A percentile compares a stretch with the other conserved stretches of the same genome.
phyloP scores from a whole-genome alignment of 1,140 invertebrate species.

The Platyscapa corneri region DNA sequence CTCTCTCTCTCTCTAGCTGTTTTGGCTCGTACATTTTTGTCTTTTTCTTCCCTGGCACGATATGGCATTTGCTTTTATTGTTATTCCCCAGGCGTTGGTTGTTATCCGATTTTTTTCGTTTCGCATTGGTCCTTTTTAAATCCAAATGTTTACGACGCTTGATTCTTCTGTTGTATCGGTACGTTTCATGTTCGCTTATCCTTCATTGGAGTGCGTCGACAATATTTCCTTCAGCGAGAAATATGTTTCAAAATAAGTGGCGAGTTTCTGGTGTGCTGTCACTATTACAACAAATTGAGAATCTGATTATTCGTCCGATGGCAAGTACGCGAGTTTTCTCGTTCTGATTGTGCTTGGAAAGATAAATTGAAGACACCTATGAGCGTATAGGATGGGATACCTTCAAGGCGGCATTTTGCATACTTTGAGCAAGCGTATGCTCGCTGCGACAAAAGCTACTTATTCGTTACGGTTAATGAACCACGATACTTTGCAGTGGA shows the following conservation, averaged over 20 bases:
- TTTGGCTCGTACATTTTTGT: background rate
- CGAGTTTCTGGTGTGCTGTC: background rate
- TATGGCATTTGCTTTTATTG: constrained; percentile 43
- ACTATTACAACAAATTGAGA: too few species aligned
- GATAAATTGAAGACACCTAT: background rate
- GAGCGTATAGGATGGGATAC: background rate
- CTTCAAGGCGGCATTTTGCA: too few species aligned
- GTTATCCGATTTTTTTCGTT: constrained; percentile 35
- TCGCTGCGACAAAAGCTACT: background rate
- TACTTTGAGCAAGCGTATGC: background rate
- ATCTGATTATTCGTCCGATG: background rate
- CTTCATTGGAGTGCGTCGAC: background rate
- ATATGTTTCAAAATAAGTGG: background rate
- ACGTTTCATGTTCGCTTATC: constrained; percentile 20
- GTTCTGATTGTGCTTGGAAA: background rate
- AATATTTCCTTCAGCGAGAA: background rate
- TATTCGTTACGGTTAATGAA: too few species aligned
- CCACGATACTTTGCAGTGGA: background rate
- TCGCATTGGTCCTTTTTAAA: constrained; percentile 9
- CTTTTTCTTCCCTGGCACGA: background rate
- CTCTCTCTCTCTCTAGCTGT: background rate
- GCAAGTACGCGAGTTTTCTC: background rate
- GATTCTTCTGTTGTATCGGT: constrained; percentile 8
- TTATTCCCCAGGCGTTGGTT: constrained; percentile 13
- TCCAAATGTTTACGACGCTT: constrained; percentile 45